Evolutionary conservation across 2,888 invertebrate genomes (phyloP), one percentile per base, ranked within the genome.

Genomic region (Himalopsyche anomala): DNA sequence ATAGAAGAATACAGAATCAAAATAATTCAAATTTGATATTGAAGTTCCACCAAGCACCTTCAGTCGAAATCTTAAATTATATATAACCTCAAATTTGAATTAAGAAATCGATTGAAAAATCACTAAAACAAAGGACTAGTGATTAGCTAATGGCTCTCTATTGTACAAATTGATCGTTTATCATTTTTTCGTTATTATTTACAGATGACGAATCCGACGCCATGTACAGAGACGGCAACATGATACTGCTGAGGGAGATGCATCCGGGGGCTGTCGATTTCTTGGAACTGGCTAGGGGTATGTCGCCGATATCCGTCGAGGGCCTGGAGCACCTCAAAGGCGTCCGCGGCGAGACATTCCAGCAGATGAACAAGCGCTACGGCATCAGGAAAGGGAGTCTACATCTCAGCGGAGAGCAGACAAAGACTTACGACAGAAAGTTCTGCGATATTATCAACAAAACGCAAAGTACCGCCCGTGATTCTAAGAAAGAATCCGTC

Each of bases 1-100:
- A 28, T 2, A 2, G 28, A 2, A 28, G 2, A 28, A 2, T 28
- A 28, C 28, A 28, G 28, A 28, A 28, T 28, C 28, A 28, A 28
- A 28, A 28, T 28, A 8, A 51, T 51, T 51, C 45, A 51, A 51
- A 51, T 51, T 51, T 51, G 45, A 51, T 54, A 87, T 40, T 19
- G 28, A 74, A 51, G 9, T 36, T 86, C 45, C 45, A 17, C n/a
- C 81, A 81, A 19, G 28, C 40, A 81, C 42, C 8, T 28, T 55
- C 36, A 1, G 6, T 36, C 36, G 12, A 74, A 9, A 28, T 36
- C 11, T 8, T 28, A 19, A 69, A 69, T 69, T 2, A 28, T 28
- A 28, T 28, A 28, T 28, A 0, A 28, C 28, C 2, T 28, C 28
- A 2, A 28, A 28, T 28, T 28, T 28, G 28, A 28, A 28, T 28